Percentiles rank a stretch among this genome's conserved stretches.
phyloP scores from a whole-genome alignment of 2,113 vertebrate species.

The Chamaea fasciata region DNA sequence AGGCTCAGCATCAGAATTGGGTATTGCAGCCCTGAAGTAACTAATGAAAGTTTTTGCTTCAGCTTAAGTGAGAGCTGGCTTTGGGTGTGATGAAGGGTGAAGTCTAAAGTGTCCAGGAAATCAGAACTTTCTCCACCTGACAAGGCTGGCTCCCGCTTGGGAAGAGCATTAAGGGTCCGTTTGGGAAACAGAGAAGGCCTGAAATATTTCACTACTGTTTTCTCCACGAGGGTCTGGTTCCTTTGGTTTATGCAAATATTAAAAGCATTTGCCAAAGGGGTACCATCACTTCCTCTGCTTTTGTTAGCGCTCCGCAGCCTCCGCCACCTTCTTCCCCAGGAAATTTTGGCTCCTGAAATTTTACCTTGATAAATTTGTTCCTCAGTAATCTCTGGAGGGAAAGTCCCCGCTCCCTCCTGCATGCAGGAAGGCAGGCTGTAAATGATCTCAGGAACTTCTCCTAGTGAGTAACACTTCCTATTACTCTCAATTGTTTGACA shows the following conservation, averaged over 20 bases:
- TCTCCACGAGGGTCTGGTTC: background rate
- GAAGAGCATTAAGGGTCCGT: background rate
- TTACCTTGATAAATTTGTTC: background rate
- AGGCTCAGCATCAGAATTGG: background rate
- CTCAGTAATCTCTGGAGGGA: background rate
- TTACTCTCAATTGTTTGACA: background rate
- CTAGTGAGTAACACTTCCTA: background rate
- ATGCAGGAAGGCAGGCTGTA: background rate
- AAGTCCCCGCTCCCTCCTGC: background rate
- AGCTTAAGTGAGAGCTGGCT: background rate
- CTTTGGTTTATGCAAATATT: background rate
- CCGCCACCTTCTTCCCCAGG: background rate
- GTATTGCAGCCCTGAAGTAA: background rate
- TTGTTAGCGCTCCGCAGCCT: background rate
- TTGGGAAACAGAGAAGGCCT: background rate
- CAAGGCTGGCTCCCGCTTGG: background rate
- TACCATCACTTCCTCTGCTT: background rate
- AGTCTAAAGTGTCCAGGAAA: background rate
- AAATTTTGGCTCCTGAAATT: background rate
- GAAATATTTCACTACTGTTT: background rate
- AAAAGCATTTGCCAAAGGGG: background rate
- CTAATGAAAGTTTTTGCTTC: background rate
- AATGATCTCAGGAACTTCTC: background rate
- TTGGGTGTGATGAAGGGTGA: background rate
- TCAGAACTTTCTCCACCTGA: background rate